A percentile compares a stretch with the other conserved stretches of the same genome.
Evolutionary conservation across 1,140 invertebrate species (phyloP).

Genomic region (Brachystomella parvula): DNA sequence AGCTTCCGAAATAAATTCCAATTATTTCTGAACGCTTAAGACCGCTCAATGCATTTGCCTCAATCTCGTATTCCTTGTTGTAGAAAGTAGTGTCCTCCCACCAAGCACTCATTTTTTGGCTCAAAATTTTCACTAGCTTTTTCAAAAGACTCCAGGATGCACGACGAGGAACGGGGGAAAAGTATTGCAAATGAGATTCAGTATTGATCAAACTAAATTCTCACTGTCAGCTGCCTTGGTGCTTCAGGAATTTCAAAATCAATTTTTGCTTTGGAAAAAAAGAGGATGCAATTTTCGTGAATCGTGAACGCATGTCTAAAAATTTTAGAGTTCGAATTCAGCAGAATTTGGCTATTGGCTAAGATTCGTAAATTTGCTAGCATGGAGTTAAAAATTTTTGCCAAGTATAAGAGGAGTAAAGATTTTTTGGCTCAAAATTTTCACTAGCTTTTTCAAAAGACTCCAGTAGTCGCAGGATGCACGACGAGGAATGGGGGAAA

Average conservation of each 20-base stretch:
- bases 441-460: background rate
- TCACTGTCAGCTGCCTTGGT: too few species aligned
- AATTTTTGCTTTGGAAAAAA: background rate
- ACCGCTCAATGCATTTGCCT: background rate
- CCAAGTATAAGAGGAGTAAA: background rate
- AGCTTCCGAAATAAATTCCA: slow-evolving; percentile 5
- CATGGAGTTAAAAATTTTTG: background rate
- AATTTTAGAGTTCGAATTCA: too few species aligned
- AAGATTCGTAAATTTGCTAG: too few species aligned
- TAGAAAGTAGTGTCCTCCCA: slow-evolving; percentile 7
- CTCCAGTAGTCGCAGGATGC: too few species aligned
- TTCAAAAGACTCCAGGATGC: too few species aligned
- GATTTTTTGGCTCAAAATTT: background rate
- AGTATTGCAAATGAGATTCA: background rate
- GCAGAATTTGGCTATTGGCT: too few species aligned
- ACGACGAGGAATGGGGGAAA: too few species aligned
- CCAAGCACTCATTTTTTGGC: background rate
- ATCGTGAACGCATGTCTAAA: too few species aligned
- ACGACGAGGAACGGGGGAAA: too few species aligned
- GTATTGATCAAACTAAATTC: background rate
- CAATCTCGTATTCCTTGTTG: background rate
- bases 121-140: background rate
- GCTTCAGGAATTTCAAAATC: too few species aligned
- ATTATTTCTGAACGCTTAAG: background rate
- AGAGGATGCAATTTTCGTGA: background rate